phyloP scores from a whole-genome alignment of 2,113 vertebrate species.

The Heptranchias perlo region DNA sequence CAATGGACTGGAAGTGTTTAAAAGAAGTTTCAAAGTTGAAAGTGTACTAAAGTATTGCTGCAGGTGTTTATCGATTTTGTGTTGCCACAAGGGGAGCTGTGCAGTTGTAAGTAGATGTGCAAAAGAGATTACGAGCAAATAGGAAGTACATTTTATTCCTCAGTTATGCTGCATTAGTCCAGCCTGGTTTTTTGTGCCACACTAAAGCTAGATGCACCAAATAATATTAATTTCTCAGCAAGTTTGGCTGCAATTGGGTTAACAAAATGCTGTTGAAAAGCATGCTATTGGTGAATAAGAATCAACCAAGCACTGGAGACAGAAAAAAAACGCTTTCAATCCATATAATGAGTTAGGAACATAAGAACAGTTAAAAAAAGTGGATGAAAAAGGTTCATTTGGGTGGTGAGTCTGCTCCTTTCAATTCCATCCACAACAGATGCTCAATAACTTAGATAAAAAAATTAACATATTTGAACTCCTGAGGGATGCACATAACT shows the following conservation, averaged over 20 bases:
- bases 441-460: constrained; percentile 14
- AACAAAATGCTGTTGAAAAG: not conserved
- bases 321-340: not conserved
- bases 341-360: not conserved
- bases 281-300: not conserved
- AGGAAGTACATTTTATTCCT: not conserved
- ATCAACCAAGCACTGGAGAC: not conserved
- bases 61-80: not conserved
- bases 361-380: not conserved
- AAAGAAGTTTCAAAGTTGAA: not conserved
- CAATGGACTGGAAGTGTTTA: not conserved
- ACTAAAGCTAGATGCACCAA: not conserved
- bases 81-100: not conserved
- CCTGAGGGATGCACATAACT: constrained; percentile 19
- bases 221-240: not conserved
- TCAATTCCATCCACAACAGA: not conserved
- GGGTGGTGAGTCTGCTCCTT: not conserved
- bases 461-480: no score
- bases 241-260: not conserved
- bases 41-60: not conserved
- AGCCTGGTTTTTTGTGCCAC: not conserved
- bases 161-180: not conserved
- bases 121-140: not conserved
- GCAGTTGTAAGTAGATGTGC: not conserved
- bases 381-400: not conserved